Evolutionary conservation across 2,797 vertebrate species (phyloP).

Genomic region (Myotis myotis): DNA sequence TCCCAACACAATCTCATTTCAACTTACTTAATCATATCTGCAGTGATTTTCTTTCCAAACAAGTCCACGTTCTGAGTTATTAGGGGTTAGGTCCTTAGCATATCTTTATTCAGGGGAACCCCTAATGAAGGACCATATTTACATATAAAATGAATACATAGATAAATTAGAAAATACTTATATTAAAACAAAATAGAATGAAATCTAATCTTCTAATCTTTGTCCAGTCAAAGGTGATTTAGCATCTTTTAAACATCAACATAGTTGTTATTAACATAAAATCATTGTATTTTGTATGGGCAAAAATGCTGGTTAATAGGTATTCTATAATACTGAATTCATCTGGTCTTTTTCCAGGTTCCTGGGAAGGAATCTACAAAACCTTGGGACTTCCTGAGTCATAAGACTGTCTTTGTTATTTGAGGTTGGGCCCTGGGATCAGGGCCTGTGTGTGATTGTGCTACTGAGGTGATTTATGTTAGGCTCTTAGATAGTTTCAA

Average conservation of each 20-base stretch:
- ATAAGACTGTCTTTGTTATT: background rate
- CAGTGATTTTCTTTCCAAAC: background rate
- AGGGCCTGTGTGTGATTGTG: background rate
- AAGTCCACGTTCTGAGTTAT: background rate
- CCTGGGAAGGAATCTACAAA: background rate
- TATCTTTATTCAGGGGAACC: background rate
- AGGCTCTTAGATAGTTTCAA: background rate
- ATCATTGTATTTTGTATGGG: background rate
- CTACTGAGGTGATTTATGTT: background rate
- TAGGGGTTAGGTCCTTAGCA: background rate
- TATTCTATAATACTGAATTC: background rate
- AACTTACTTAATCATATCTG: background rate
- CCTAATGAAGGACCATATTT: background rate
- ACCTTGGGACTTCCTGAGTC: background rate
- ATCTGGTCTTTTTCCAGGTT: background rate
- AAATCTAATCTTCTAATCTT: conserved; percentile 25
- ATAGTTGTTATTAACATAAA: background rate
- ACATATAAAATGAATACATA: background rate
- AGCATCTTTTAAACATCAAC: background rate
- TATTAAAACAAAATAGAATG: background rate
- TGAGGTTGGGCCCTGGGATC: background rate
- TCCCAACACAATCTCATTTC: background rate
- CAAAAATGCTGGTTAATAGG: background rate
- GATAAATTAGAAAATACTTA: background rate
- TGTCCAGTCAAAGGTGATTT: background rate